Evolutionary conservation across 2,797 vertebrate genomes (phyloP).

Genomic region (Enoplosus armatus): DNA sequence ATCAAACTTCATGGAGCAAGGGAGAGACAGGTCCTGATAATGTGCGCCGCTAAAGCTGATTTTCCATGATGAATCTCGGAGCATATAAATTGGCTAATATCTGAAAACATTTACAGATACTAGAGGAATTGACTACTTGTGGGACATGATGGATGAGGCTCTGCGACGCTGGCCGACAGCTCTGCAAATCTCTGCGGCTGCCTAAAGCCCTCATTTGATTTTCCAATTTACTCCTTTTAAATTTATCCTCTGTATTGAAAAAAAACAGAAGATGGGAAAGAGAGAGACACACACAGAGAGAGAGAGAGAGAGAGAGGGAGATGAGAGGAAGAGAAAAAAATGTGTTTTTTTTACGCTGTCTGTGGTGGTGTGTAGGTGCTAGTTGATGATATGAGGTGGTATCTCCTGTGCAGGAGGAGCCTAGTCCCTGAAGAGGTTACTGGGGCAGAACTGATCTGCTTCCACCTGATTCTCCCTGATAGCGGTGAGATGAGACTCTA

Average conservation of each 20-base stretch:
- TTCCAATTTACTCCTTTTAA: slow-evolving; percentile 99
- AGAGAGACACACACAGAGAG: slow-evolving; percentile 34
- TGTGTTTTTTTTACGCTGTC: slow-evolving; percentile 54
- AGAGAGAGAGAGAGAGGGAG: slow-evolving; percentile 19
- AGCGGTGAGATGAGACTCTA: slow-evolving; percentile 79
- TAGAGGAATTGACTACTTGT: slow-evolving; percentile 99
- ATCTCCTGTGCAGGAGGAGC: slow-evolving; percentile 86
- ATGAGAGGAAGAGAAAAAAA: slow-evolving; percentile 22
- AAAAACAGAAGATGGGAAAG: slow-evolving; percentile 63
- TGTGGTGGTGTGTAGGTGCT: slow-evolving; percentile 74
- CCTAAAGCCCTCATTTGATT: slow-evolving; percentile 99
- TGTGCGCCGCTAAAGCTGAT: slow-evolving; percentile 99
- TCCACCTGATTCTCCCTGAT: slow-evolving; percentile 95
- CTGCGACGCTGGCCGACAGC: slow-evolving; percentile 98
- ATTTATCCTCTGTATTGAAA: slow-evolving; percentile 95
- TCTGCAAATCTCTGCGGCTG: slow-evolving; percentile 99
- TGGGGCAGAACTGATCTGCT: slow-evolving; percentile 99
- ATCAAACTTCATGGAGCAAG: slow-evolving; percentile 99
- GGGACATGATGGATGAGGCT: slow-evolving; percentile 99
- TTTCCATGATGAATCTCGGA: slow-evolving; percentile 99
- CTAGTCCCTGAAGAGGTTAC: slow-evolving; percentile 95
- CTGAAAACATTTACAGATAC: slow-evolving; percentile 99
- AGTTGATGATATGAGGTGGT: slow-evolving; percentile 79
- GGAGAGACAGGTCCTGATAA: slow-evolving; percentile 94
- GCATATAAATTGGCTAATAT: slow-evolving; percentile 99